Conservation (phyloP, 2,888 invertebrate genomes). For the Agonum fuliginosum region DNA sequence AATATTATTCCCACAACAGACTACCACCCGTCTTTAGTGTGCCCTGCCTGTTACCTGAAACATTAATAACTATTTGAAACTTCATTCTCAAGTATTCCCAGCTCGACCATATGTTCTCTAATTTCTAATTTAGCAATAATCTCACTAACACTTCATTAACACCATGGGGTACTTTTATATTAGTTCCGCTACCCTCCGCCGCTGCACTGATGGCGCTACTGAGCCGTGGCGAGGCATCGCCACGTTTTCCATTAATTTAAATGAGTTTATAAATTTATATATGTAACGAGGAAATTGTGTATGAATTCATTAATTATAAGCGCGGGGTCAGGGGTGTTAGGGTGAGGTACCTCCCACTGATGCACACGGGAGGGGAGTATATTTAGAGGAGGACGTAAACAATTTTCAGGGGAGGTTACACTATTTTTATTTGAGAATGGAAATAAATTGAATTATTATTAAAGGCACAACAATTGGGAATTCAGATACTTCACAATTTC, state of each 20-base stretch:
- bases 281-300: constrained; percentile 57
- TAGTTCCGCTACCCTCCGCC: constrained; percentile 18
- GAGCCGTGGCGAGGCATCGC: not conserved
- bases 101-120: not conserved
- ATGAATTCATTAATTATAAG: constrained; percentile 59
- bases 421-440: too few species aligned
- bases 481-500: too few species aligned
- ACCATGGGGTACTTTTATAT: constrained; percentile 69
- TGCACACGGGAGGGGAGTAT: too few species aligned
- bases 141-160: constrained; percentile 69
- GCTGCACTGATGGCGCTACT: not conserved
- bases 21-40: too few species aligned
- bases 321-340: not conserved
- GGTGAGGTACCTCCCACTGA: constrained; percentile 25
- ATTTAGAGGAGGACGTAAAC: too few species aligned
- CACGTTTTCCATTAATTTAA: constrained; percentile 56
- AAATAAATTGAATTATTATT: too few species aligned
- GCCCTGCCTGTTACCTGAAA: not conserved
- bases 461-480: too few species aligned
- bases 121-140: not conserved
- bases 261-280: constrained; percentile 60
- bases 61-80: not conserved
- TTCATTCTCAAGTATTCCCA: not conserved
- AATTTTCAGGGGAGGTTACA: too few species aligned
- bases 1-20: too few species aligned